A percentile compares a stretch with the other conserved stretches of the same genome.
Conservation (phyloP, 1,140 invertebrate species). For the Drosophila fuyamai region DNA sequence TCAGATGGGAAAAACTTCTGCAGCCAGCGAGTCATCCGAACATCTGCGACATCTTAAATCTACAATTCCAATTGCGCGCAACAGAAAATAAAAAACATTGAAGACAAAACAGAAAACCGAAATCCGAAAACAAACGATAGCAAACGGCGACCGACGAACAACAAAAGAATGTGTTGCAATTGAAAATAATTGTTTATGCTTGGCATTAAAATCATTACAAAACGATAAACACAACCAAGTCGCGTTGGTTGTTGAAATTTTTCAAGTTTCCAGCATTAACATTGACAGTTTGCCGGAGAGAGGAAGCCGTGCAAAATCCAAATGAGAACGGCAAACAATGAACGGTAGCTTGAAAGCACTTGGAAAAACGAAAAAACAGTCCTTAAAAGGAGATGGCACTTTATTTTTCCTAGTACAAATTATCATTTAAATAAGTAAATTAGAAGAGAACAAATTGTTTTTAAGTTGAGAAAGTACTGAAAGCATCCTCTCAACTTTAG, state of each 20-base stretch:
- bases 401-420: not conserved
- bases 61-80: slow-evolving; percentile 69
- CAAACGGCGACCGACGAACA: slow-evolving; percentile 65
- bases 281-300: slow-evolving; percentile 67
- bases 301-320: slow-evolving; percentile 63
- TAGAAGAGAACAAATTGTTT: too few relatives aligned
- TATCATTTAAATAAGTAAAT: too few relatives aligned
- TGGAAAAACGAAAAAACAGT: not conserved
- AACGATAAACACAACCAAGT: slow-evolving; percentile 47
- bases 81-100: slow-evolving; percentile 25
- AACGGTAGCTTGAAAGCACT: slow-evolving; percentile 50
- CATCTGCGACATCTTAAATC: slow-evolving; percentile 72
- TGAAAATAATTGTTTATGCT: slow-evolving; percentile 80
- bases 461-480: too few relatives aligned
- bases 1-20: slow-evolving; percentile 23
- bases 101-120: slow-evolving; percentile 21
- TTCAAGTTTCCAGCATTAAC: slow-evolving; percentile 73
- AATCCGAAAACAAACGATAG: slow-evolving; percentile 34
- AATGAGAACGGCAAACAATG: slow-evolving; percentile 63
- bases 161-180: slow-evolving; percentile 80
- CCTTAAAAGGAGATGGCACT: slow-evolving; percentile 3
- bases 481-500: too few relatives aligned
- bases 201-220: slow-evolving; percentile 80
- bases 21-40: slow-evolving; percentile 48
- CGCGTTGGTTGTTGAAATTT: slow-evolving; percentile 39